These are phyloP conservation scores for Halesus radiatus DNA, from an alignment of 1,140 invertebrate species.

Conservation along the genomic window DNA sequence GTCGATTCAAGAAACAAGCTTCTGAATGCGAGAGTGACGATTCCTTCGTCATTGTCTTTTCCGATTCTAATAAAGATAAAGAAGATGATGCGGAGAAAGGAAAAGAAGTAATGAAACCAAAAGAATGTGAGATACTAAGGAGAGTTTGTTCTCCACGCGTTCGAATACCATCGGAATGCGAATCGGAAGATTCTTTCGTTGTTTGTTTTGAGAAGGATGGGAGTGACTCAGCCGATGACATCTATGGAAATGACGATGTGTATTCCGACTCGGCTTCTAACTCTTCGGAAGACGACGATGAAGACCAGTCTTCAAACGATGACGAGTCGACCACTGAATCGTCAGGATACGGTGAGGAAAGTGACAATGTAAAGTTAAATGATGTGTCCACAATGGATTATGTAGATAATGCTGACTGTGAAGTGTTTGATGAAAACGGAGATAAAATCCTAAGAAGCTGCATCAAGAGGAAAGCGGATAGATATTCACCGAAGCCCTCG, in stretches of 20 bases:
- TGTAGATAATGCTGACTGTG: not conserved
- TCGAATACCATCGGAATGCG: slow-evolving; percentile 50
- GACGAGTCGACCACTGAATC: slow-evolving; percentile 30
- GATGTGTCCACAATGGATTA: not conserved
- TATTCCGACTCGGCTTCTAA: slow-evolving; percentile 20
- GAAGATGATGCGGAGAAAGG: not conserved
- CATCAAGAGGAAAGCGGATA: slow-evolving; percentile 14
- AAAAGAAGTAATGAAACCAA: not conserved
- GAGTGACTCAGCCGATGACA: not conserved
- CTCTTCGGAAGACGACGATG: slow-evolving; percentile 31
- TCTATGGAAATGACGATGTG: slow-evolving; percentile 38
- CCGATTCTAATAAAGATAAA: slow-evolving; percentile 29
- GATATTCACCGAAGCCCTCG: not conserved
- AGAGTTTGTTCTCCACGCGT: not conserved
- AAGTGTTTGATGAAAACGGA: slow-evolving; percentile 3
- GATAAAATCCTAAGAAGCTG: not conserved
- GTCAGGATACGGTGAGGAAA: slow-evolving; percentile 12
- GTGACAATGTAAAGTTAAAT: slow-evolving; percentile 14
- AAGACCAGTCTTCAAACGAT: slow-evolving; percentile 12
- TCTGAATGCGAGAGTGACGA: slow-evolving; percentile 52
- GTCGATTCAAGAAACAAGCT: slow-evolving; percentile 31
- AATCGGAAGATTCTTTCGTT: slow-evolving; percentile 55
- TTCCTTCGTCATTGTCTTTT: slow-evolving; percentile 43
- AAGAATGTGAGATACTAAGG: not conserved
- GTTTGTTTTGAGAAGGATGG: slow-evolving; percentile 44